Evolutionary conservation across 2,888 invertebrate species (phyloP).

Genomic region (Heliothis peltigera): DNA sequence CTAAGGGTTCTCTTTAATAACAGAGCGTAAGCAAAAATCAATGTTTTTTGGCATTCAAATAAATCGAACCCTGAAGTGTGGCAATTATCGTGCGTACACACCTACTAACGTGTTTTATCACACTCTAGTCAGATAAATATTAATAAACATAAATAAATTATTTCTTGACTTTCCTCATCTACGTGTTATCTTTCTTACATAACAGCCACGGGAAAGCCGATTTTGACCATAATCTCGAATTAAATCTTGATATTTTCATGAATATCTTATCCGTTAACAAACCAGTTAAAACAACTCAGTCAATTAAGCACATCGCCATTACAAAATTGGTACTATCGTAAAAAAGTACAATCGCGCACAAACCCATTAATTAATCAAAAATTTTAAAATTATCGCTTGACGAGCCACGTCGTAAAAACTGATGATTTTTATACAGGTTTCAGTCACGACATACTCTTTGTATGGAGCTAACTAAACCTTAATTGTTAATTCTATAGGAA

Average conservation of each 20-base stretch:
- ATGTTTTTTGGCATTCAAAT: too few relatives aligned
- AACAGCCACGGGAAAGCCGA: not conserved
- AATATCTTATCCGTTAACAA: conserved; percentile 1
- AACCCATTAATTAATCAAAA: conserved; percentile 53
- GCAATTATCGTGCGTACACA: too few relatives aligned
- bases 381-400: conserved; percentile 38
- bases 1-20: too few relatives aligned
- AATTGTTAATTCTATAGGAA: conserved; percentile 27
- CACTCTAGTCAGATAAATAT: not conserved
- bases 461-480: conserved; percentile 23
- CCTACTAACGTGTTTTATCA: too few relatives aligned
- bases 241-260: not conserved
- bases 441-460: conserved; percentile 50
- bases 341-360: conserved; percentile 28
- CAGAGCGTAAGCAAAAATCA: too few relatives aligned
- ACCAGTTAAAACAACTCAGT: conserved; percentile 8
- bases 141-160: not conserved
- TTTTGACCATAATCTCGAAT: not conserved
- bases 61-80: too few relatives aligned
- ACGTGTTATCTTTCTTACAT: not conserved
- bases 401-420: conserved; percentile 30
- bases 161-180: not conserved
- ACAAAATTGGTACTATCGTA: conserved; percentile 26
- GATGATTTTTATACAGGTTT: conserved; percentile 25
- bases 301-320: conserved; percentile 7